Base-by-base conservation (phyloP, 64 coral and sea anemone species). In the Montipora cactus region DNA sequence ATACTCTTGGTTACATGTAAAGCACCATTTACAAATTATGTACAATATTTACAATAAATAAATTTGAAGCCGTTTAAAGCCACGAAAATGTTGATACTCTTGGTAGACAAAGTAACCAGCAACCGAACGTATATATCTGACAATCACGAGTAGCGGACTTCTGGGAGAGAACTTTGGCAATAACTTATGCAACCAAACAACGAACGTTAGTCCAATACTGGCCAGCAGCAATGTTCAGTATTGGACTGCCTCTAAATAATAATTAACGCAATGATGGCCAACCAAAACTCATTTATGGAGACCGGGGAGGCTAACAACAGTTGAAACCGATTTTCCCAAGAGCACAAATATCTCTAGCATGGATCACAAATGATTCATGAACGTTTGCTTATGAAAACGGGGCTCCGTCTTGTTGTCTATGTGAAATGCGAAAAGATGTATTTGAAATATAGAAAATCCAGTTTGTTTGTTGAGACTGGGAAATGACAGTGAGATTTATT, bases 21-120 rank as follows among this genome's bases (percentile, higher is more conserved):
- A 86, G 82, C 82, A 86, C 23, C 45, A 86, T 86, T 86, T 86
- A 86, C 82, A 86, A 86, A 86, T 86, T 86, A 86, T 86, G 66
- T 86, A 86, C 82, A 86, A n/a, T 86, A 86, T 86, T 86, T 86
- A 86, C 82, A 86, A 86, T 86, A 86, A 86, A 86, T 86, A 86
- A 86, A 50, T 86, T 86, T 70, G 67, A 72, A 50, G 68, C 8
- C 15, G 64, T 86, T 86, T 71, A 72, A 86, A 72, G 82, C 82
- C 82, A 13, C 21, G 82, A 48, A 51, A 86, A 86, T 86, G 82
- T 72, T 86, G 67, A 62, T 86, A 86, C 82, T 64, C 61, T 64
- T 64, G 9, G 61, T 64, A 11, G 0, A 64, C 61, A 64, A 14
- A 12, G 11, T 16, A 15, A 64, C 4, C 61, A 64, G 8, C 1